These are phyloP conservation scores for Luidia sarsii DNA, from an alignment of 53 echinoderm and acorn worm genomes.

Conservation along the genomic window DNA sequence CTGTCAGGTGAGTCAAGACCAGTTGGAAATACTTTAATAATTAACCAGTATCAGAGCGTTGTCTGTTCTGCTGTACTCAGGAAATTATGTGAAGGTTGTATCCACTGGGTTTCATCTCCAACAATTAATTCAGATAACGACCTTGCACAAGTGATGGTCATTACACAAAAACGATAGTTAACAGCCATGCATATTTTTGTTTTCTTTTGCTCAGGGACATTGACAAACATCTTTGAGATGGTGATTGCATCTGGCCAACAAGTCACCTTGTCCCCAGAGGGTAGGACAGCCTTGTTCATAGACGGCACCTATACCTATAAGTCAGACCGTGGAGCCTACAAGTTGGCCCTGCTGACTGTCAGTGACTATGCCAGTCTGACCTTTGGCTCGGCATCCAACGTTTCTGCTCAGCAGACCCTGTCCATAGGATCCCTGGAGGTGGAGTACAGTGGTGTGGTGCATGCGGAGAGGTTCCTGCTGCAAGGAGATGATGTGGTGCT, in stretches of 20 bases:
- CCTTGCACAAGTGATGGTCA: too few species aligned
- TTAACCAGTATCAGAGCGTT: too few species aligned
- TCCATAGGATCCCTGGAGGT: constrained; percentile 78
- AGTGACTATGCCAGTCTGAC: constrained; percentile 67
- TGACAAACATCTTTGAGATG: constrained; percentile 88
- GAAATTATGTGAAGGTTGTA: too few species aligned
- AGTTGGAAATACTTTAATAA: too few species aligned
- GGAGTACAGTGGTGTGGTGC: constrained; percentile 66
- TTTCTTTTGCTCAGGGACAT: constrained; percentile 59
- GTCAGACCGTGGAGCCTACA: constrained; percentile 81
- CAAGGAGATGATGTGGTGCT: constrained; percentile 73
- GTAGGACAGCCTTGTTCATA: constrained; percentile 72
- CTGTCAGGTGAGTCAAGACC: constrained; percentile 73
- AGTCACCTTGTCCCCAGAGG: constrained; percentile 72
- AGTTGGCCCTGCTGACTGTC: constrained; percentile 66
- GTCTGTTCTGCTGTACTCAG: too few species aligned
- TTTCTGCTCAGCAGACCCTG: constrained; percentile 17
- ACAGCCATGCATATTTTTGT: too few species aligned
- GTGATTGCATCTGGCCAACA: constrained; percentile 69
- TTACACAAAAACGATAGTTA: too few species aligned
- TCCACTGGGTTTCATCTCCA: too few species aligned
- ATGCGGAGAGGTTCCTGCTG: constrained; percentile 47
- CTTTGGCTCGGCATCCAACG: constrained; percentile 35
- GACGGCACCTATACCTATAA: constrained; percentile 77
- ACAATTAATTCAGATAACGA: too few species aligned